These are phyloP conservation scores for Okamejei kenojei DNA, from an alignment of 2,797 vertebrate species.

Conservation along the genomic window DNA sequence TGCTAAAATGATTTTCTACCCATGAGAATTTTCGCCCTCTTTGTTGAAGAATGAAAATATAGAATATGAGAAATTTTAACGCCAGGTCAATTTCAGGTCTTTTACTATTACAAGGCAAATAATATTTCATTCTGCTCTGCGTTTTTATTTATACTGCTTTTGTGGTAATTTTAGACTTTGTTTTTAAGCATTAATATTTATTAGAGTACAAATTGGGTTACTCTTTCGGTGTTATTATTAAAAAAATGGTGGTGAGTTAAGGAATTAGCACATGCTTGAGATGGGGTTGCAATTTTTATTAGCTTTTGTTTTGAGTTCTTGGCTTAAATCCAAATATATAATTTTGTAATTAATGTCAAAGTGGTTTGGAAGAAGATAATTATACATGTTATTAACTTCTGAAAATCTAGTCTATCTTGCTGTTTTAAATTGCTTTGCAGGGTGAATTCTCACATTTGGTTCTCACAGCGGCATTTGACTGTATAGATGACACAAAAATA, in stretches of 20 bases:
- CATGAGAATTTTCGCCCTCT: too few relatives aligned
- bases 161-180: neutral
- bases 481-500: slow-evolving; percentile 94
- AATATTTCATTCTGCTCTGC: too few relatives aligned
- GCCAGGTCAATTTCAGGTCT: neutral
- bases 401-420: neutral
- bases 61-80: neutral
- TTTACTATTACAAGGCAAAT: neutral
- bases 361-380: neutral
- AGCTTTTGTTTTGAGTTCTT: neutral
- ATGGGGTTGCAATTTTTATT: neutral
- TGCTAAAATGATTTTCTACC: too few relatives aligned
- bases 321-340: neutral
- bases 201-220: too few relatives aligned
- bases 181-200: neutral
- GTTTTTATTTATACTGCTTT: neutral
- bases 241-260: neutral
- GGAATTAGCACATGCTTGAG: neutral
- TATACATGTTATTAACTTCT: neutral
- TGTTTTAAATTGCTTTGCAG: slow-evolving; percentile 53
- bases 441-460: slow-evolving; percentile 87
- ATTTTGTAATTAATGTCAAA: neutral
- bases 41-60: neutral
- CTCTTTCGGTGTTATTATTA: neutral
- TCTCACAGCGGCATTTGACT: slow-evolving; percentile 84